Evolutionary conservation across 2,888 invertebrate genomes (phyloP).

Genomic region (Trichopria drosophilae): DNA sequence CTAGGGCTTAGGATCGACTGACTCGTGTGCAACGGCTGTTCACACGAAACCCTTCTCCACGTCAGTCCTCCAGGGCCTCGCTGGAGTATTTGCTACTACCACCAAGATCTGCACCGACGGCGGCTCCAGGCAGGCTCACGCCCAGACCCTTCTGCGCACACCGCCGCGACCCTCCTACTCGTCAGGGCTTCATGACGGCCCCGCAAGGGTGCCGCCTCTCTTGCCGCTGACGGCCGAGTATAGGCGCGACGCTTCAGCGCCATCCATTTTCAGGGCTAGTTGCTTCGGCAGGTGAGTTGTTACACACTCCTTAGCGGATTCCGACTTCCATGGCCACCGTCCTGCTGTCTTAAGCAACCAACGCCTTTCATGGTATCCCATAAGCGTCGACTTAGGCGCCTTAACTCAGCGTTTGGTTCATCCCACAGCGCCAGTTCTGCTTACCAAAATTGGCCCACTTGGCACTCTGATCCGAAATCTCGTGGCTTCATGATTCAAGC

Average conservation of each 20-base stretch:
- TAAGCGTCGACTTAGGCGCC: constrained; percentile 53
- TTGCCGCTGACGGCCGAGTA: constrained; percentile 35
- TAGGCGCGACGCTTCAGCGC: constrained; percentile 65
- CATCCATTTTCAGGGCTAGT: constrained; percentile 72
- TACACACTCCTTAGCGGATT: constrained; percentile 61
- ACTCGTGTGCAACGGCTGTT: constrained; percentile 69
- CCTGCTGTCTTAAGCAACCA: constrained; percentile 66
- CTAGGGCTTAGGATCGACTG: constrained; percentile 64
- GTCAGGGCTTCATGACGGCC: constrained; percentile 62
- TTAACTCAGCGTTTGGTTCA: constrained; percentile 61
- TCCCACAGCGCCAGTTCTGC: constrained; percentile 80
- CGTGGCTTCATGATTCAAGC: constrained; percentile 62
- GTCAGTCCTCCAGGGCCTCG: constrained; percentile 67
- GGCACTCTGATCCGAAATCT: constrained; percentile 64
- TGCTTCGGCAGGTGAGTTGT: constrained; percentile 65
- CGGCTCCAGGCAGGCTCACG: constrained; percentile 57
- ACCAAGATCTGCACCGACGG: constrained; percentile 58
- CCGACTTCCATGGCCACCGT: constrained; percentile 78
- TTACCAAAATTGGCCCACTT: constrained; percentile 77
- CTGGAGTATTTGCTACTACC: constrained; percentile 66
- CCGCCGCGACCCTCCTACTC: constrained; percentile 65
- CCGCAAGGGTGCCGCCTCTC: constrained; percentile 4
- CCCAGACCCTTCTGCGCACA: constrained; percentile 59
- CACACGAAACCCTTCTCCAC: constrained; percentile 68
- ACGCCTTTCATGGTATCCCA: constrained; percentile 59